Percentiles rank a stretch among this genome's conserved stretches.
These are phyloP conservation scores for Cecropterus lyciades DNA, from an alignment of 1,140 invertebrate genomes.

Conservation along the genomic window DNA sequence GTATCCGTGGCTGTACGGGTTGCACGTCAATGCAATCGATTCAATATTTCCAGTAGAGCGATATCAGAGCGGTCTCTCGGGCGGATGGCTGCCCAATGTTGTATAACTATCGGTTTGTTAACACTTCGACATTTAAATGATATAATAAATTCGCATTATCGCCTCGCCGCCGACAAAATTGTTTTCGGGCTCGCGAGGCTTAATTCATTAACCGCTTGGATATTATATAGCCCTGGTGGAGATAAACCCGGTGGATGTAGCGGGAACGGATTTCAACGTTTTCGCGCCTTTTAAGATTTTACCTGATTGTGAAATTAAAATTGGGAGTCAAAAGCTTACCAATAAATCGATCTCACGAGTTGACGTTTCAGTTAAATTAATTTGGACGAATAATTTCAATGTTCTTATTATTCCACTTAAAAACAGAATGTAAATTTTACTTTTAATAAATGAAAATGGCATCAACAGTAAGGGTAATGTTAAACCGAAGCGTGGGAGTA, in stretches of 20 bases:
- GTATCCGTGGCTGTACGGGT: not conserved
- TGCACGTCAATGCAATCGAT: constrained; percentile 10
- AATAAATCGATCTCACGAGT: not conserved
- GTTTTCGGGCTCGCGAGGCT: constrained; percentile 64
- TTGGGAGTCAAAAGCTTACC: not conserved
- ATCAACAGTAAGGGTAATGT: not conserved
- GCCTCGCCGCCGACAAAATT: constrained; percentile 66
- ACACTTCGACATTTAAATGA: constrained; percentile 74
- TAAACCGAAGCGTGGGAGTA: not conserved
- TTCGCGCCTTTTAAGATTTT: constrained; percentile 14
- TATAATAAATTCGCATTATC: constrained; percentile 80
- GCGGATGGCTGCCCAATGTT: constrained; percentile 38
- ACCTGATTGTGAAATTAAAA: not conserved
- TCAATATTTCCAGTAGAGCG: constrained; percentile 28
- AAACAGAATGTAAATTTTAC: not conserved
- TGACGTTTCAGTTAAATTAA: not conserved
- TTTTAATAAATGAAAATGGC: too few species aligned
- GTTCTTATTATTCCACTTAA: too few species aligned
- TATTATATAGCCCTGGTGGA: constrained; percentile 50
- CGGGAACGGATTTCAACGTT: constrained; percentile 16
- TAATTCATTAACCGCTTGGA: constrained; percentile 66
- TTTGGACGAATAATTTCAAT: too few species aligned
- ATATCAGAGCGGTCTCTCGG: constrained; percentile 36
- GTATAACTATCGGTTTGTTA: constrained; percentile 60
- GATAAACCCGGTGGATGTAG: constrained; percentile 20